Evolutionary conservation across 2,888 invertebrate genomes (phyloP), one percentile per base, ranked within the genome.

Genomic region (Hemicrepidius hirtus): DNA sequence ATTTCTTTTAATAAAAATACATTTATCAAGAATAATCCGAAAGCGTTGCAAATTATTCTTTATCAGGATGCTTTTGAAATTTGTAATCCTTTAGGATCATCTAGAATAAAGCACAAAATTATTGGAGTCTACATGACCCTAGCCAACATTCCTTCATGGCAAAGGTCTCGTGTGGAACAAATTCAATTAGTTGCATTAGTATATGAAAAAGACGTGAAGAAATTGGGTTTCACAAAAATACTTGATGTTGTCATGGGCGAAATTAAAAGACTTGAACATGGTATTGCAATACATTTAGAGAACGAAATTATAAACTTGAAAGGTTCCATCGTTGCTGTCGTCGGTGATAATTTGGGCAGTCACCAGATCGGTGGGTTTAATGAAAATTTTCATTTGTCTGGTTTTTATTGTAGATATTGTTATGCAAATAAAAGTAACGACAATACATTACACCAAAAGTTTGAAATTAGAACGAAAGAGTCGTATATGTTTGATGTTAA

Each of bases 331-430:
- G 32, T 32, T 6, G 32, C n/a, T n/a, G n/a, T n/a, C n/a, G n/a
- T n/a, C n/a, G n/a, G n/a, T n/a, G n/a, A n/a, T n/a, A n/a, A n/a
- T n/a, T n/a, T n/a, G n/a, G n/a, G n/a, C n/a, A n/a, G n/a, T n/a
- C n/a, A n/a, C n/a, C n/a, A n/a, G n/a, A 32, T 80, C 24, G 77
- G 77, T 24, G 78, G 76, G 12, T 77, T 76, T 74, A 20, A 32
- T 16, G 69, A 74, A 72, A 79, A 77, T 63, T 78, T 79, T 49
- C 57, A 62, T 46, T 62, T 7, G 2, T 37, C 70, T 10, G 46
- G 72, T 20, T 78, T 71, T 46, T 70, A 74, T 18, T 78, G 77
- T 37, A 40, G 78, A 20, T 78, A 53, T 66, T 79, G 77, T 59
- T 68, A 67, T 13, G 13, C 6, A 10, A 53, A 53, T 53, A 53